Base-by-base conservation (phyloP, 2,113 vertebrate species). In the Silurus glanis region DNA sequence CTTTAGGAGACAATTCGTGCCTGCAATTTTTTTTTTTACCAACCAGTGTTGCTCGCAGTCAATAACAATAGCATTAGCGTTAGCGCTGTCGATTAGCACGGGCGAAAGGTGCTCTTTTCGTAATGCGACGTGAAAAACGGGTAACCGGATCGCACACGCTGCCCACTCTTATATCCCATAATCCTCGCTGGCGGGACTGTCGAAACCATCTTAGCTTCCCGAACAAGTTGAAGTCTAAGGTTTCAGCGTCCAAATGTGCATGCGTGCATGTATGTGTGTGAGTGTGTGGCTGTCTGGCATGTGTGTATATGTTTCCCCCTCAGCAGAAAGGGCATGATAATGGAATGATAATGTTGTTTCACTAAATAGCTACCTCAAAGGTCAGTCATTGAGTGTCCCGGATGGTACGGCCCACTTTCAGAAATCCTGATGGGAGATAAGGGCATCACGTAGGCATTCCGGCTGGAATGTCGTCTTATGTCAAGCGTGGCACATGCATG, bases 31-130 rank as follows among this genome's bases (percentile, higher is more conserved):
- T 56, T 78, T 56, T 56, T 90, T 91, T 93, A 93, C 94, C 91
- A 95, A 94, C 91, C 91, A 91, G 92, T 56, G 92, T 94, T 95
- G 94, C 93, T 92, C 91, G 92, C 93, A 93, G 93, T 96, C 94
- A 92, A 95, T 95, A 93, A 87, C 93, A 95, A 95, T 93, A 94
- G 92, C 92, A 95, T 96, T 95, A 95, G 90, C 88, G 91, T 89
- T 86, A 75, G 85, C 67, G 2, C 75, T 55, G 80, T 74, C 91
- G 92, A 95, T 95, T 95, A 95, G 94, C 91, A 84, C 91, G 92
- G 92, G 91, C 91, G 94, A 96, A 87, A 94, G 94, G 94, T 93
- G 94, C 94, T 95, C 94, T 95, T 94, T 95, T 95, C 94, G 94
- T 95, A 96, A 95, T 94, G 92, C 92, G 95, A 94, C 94, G 95